Conservation (phyloP, 2,113 vertebrate species). For the Brachypteracias leptosomus region DNA sequence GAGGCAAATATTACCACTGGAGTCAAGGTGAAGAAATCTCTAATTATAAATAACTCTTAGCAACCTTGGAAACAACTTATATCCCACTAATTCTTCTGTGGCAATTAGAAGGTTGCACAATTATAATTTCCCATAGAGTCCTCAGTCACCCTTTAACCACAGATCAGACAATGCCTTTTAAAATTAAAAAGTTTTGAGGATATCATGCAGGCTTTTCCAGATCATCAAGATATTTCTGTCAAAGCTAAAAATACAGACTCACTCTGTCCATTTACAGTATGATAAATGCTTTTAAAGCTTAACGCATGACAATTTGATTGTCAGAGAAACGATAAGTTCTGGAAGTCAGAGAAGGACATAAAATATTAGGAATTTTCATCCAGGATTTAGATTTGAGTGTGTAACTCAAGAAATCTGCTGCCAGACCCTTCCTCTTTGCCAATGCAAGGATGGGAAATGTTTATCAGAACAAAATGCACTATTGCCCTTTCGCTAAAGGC, state of each 20-base stretch:
- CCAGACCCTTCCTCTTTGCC: background rate
- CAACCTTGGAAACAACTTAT: background rate
- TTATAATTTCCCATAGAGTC: background rate
- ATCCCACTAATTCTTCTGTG: background rate
- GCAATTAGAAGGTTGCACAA: background rate
- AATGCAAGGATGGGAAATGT: background rate
- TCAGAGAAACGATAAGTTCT: background rate
- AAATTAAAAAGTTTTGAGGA: background rate
- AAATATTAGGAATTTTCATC: background rate
- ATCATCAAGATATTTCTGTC: background rate
- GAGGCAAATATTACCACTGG: background rate
- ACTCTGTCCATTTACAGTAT: background rate
- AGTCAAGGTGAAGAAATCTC: background rate
- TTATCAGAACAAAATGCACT: background rate
- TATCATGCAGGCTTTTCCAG: background rate
- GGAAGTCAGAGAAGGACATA: background rate
- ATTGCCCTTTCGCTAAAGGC: conserved; percentile 1
- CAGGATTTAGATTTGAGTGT: background rate
- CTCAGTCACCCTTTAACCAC: background rate
- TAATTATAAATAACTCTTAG: background rate
- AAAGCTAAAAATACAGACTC: background rate
- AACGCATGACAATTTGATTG: background rate
- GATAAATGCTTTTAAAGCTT: background rate
- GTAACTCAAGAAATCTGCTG: background rate
- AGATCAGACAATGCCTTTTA: background rate